Conservation (phyloP, 2,797 vertebrate genomes). For the Chrysocyon brachyurus region DNA sequence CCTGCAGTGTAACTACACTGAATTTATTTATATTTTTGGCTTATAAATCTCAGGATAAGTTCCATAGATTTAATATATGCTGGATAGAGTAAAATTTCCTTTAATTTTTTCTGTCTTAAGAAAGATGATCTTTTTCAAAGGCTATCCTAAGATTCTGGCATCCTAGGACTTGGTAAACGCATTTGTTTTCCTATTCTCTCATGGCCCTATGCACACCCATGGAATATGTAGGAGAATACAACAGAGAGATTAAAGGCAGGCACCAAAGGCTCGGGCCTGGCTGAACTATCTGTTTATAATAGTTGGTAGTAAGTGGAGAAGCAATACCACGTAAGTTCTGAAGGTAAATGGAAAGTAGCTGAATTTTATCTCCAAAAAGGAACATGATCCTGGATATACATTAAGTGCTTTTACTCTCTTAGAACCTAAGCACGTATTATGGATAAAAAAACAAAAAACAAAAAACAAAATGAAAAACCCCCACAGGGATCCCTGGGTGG, state of each 20-base stretch:
- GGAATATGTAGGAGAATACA: fast-evolving
- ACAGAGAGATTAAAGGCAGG: neutral
- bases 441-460: neutral
- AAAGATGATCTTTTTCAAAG: neutral
- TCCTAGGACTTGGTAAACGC: neutral
- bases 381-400: neutral
- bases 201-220: fast-evolving
- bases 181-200: neutral
- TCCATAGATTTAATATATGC: neutral
- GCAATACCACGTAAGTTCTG: neutral
- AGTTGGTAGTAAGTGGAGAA: neutral
- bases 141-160: neutral
- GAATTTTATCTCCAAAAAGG: neutral
- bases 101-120: neutral
- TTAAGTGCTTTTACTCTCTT: neutral
- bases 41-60: neutral
- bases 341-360: neutral
- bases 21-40: neutral
- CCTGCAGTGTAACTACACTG: neutral
- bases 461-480: neutral
- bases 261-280: neutral
- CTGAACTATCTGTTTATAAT: neutral
- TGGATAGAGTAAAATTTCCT: neutral
- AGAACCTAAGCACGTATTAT: conserved; percentile 4
- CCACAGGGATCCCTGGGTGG: no score